Conservation (phyloP, 37 sponge, comb jelly and placozoan species). For the Spongilla lacustris region DNA sequence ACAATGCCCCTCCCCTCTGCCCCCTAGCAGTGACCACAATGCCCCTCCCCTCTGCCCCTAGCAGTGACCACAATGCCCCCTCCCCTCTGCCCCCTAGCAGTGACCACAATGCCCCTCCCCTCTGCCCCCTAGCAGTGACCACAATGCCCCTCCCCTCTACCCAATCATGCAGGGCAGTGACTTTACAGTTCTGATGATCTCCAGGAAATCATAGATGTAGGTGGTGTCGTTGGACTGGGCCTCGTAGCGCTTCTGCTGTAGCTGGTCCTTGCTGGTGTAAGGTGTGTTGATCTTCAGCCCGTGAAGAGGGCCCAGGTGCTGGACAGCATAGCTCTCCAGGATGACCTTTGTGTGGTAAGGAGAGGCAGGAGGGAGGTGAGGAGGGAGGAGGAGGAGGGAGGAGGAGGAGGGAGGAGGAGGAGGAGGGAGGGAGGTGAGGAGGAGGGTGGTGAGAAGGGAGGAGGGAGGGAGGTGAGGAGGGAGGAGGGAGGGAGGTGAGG, state of each 20-base stretch:
- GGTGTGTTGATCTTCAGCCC: constrained; percentile 89
- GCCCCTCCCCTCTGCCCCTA: background rate
- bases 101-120: too few species aligned
- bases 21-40: too few species aligned
- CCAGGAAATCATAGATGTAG: constrained; percentile 96
- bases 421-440: too few species aligned
- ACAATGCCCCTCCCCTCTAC: background rate
- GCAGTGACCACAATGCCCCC: too few species aligned
- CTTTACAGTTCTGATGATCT: constrained; percentile 87
- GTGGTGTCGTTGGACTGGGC: constrained; percentile 94
- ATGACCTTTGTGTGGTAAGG: constrained; percentile 53
- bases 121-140: too few species aligned
- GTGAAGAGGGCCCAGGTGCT: constrained; percentile 83
- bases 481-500: background rate
- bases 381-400: background rate
- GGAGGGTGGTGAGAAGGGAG: background rate
- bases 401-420: background rate
- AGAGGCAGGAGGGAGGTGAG: background rate
- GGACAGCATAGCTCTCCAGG: constrained; percentile 62
- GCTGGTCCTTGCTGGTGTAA: constrained; percentile 92
- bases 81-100: background rate
- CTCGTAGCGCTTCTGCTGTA: constrained; percentile 89
- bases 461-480: background rate
- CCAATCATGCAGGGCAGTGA: background rate
- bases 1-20: background rate